Base-by-base conservation (phyloP, 1,140 invertebrate genomes). In the Agrypnia vestita region DNA sequence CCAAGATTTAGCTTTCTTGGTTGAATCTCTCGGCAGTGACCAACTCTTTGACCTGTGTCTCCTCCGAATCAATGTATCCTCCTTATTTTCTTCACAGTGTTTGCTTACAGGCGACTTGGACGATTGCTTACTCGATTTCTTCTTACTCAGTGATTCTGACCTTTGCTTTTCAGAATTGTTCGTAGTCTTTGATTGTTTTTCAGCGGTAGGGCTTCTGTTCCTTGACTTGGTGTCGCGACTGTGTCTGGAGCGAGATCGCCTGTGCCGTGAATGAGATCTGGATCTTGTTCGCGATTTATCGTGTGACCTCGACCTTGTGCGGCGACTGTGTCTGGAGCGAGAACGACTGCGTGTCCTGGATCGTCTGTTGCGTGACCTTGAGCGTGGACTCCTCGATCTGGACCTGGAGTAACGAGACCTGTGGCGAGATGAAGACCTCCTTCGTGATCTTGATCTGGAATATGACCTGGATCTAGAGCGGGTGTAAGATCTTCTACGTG, bases 401-500 rank as follows among this genome's bases (percentile, higher is more conserved):
- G 86, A 82, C 8, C 78, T 74, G 0, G 81, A 80, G 47, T 82
- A 84, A 19, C 77, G 59, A 8, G 83, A 83, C 17, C 80, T 49
- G 17, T 75, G 83, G 47, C 79, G 78, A 9, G 80, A 81, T 13
- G 75, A 67, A 12, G 79, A 75, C 8, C 84, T 84, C 80, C 83
- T 72, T 47, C 84, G 84, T 0, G 87, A 88, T 4, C 87, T 84
- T 1, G 85, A 84, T 10, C 86, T 80, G 7, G 86, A 84, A 13
- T 75, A 56, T 10, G 84, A 84, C 79, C 67, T 84, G 46, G 85
- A 88, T 81, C 84, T 88, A 0, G 87, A 89, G 8, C 88, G 84
- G 7, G 87, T 89, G 13, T 86, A 86, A 19, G 88, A 89, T 1
- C 89, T 89, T 81, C 88, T 89, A 21, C 85, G 81, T 0, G 85